Percentiles rank a stretch among this genome's conserved stretches.
Evolutionary conservation across 2,113 vertebrate species (phyloP).

Genomic region (Zosterops borbonicus): DNA sequence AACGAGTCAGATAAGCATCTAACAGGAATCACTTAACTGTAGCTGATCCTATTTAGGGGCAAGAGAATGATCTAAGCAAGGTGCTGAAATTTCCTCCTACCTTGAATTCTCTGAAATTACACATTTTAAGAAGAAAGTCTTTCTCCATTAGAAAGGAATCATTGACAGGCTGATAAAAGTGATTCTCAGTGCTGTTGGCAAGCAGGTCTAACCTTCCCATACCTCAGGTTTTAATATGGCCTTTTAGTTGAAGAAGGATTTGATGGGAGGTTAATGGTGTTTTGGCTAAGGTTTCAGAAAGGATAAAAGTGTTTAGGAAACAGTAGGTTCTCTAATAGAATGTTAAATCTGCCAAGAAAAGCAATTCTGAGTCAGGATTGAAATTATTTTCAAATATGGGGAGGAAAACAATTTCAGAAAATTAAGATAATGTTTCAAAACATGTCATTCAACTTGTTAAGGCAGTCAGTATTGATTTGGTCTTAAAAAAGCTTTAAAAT

Average conservation of each 20-base stretch:
- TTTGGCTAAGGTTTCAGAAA: not conserved
- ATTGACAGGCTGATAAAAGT: not conserved
- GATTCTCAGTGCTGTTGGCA: not conserved
- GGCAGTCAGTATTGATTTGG: not conserved
- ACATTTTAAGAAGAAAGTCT: not conserved
- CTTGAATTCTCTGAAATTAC: not conserved
- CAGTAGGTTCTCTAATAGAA: not conserved
- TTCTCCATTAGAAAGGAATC: not conserved
- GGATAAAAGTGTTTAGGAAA: not conserved
- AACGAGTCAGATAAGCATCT: not conserved
- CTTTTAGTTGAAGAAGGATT: not conserved
- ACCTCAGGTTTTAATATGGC: not conserved
- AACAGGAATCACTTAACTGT: not conserved
- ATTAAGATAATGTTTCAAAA: not conserved
- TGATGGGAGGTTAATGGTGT: not conserved
- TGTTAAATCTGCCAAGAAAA: not conserved
- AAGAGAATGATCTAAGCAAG: not conserved
- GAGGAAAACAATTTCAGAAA: accelerated
- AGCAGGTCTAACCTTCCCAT: not conserved
- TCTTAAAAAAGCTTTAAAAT: not conserved
- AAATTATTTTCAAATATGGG: not conserved
- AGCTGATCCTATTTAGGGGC: not conserved
- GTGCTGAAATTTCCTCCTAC: not conserved
- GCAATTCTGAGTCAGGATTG: not conserved
- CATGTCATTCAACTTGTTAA: not conserved